Conservation (phyloP, 2,113 vertebrate species). For the Seriola dumerili region DNA sequence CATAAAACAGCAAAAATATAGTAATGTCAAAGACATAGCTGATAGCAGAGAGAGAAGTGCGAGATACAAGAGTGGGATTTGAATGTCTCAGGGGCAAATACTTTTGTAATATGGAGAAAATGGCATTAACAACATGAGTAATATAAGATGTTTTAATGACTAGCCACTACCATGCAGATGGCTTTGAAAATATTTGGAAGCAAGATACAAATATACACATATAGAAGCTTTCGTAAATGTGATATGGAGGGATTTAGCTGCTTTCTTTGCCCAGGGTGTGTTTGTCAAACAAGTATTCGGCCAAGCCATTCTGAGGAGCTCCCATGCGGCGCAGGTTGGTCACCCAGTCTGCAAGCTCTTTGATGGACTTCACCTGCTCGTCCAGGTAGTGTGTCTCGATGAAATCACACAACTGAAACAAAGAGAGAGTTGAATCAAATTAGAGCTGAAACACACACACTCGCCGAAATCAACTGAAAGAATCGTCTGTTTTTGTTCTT, state of each 20-base stretch:
- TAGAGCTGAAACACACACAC: not conserved
- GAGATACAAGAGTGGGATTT: not conserved
- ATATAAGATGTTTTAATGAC: constrained; percentile 14
- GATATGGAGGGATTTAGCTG: constrained; percentile 72
- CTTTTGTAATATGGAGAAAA: not conserved
- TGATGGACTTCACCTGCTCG: constrained; percentile 97
- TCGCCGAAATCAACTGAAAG: not conserved
- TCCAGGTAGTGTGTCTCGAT: constrained; percentile 96
- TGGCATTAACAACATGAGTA: not conserved
- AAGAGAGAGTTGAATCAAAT: not conserved
- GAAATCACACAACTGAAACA: constrained; percentile 93
- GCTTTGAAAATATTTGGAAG: constrained; percentile 30
- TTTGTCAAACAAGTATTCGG: constrained; percentile 98
- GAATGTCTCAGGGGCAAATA: not conserved
- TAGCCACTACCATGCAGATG: constrained; percentile 54
- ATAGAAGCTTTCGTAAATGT: constrained; percentile 7
- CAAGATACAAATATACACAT: constrained; percentile 52
- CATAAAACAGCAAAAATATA: constrained; percentile 42
- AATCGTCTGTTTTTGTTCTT: not conserved
- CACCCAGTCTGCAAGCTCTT: constrained; percentile 93
- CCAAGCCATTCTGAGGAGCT: constrained; percentile 92
- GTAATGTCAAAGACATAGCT: not conserved
- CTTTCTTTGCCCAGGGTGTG: constrained; percentile 90
- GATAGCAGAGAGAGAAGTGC: not conserved
- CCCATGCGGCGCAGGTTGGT: constrained; percentile 96